phyloP scores from a whole-genome alignment of 2,797 vertebrate species.

The Emydoidea blandingii region DNA sequence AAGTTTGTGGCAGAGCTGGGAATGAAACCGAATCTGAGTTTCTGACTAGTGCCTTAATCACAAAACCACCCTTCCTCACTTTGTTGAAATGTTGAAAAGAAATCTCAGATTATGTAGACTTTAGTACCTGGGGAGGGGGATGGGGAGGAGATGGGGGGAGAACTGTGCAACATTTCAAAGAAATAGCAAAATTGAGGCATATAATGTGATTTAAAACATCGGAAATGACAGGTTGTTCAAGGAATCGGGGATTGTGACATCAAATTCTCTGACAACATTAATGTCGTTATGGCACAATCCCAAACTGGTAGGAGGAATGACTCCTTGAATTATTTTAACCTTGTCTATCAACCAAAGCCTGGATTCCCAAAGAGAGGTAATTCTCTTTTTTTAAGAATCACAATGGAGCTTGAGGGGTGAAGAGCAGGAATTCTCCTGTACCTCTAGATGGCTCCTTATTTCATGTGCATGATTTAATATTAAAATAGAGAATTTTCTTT shows the following conservation, averaged over 20 bases:
- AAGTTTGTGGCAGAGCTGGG: neutral
- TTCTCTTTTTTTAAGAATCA: slow-evolving; percentile 1
- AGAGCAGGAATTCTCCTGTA: neutral
- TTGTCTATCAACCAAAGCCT: neutral
- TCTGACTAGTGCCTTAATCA: neutral
- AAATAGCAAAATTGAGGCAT: neutral
- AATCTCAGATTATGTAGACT: neutral
- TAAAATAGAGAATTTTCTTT: slow-evolving; percentile 19
- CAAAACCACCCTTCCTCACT: neutral
- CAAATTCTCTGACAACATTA: slow-evolving; percentile 20
- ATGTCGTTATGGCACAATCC: neutral
- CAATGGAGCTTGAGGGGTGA: neutral
- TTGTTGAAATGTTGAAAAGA: neutral
- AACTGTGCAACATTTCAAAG: neutral
- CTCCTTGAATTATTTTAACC: slow-evolving; percentile 26
- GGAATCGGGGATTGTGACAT: neutral
- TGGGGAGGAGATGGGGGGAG: neutral
- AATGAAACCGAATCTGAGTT: neutral
- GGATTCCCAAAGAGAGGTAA: neutral
- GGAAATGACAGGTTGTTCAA: slow-evolving; percentile 23
- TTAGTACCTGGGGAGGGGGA: neutral
- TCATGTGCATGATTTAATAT: slow-evolving; percentile 26
- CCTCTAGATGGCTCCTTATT: neutral
- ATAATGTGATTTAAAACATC: slow-evolving; percentile 35
- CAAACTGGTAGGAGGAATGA: neutral